Percentiles rank a stretch among this genome's conserved stretches.
phyloP scores from a whole-genome alignment of 2,113 vertebrate species.

The Scatophagus argus region DNA sequence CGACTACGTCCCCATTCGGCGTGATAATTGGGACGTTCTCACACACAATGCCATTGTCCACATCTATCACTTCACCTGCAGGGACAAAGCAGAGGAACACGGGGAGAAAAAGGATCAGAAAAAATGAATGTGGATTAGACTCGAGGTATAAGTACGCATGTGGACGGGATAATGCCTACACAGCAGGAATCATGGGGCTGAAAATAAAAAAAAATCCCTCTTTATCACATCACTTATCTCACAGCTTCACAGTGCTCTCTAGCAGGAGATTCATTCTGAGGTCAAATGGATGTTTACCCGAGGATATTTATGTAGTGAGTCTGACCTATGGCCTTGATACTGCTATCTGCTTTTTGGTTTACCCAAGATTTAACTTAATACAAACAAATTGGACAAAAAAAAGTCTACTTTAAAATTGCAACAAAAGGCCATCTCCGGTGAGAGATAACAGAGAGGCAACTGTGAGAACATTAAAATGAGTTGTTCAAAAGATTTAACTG shows the following conservation, averaged over 20 bases:
- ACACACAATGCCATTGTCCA: constrained; percentile 97
- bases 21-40: constrained; percentile 98
- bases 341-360: background rate
- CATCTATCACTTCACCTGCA: constrained; percentile 94
- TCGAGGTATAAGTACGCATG: background rate
- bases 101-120: background rate
- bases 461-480: background rate
- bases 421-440: background rate
- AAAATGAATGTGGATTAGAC: background rate
- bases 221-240: background rate
- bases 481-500: background rate
- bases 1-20: constrained; percentile 96
- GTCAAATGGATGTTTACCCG: constrained; percentile 4
- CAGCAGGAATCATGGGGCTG: constrained; percentile 6
- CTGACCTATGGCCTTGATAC: background rate
- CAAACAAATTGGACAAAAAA: too few species aligned
- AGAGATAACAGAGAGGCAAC: background rate
- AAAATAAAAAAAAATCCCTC: constrained; percentile 10
- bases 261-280: constrained; percentile 1
- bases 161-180: constrained; percentile 13
- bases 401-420: background rate
- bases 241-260: constrained; percentile 10
- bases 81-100: constrained; percentile 40
- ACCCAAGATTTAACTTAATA: too few species aligned
- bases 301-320: background rate